Percentiles rank a stretch among this genome's conserved stretches.
phyloP scores from a whole-genome alignment of 1,140 invertebrate genomes.

The Delia radicum region DNA sequence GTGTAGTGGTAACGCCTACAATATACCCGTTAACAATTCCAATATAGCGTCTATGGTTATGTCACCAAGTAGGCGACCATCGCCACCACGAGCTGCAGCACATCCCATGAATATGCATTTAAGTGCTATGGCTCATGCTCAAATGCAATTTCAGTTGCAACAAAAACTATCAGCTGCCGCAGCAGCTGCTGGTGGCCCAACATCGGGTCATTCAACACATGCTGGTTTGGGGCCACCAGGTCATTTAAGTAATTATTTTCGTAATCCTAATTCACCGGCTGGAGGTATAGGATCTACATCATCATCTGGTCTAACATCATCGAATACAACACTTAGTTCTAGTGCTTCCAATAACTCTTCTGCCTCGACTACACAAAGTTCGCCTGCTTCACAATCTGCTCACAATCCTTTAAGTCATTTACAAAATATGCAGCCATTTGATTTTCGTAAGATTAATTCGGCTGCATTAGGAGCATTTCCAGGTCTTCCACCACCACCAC shows the following conservation, averaged over 20 bases:
- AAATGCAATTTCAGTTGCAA: slow-evolving; percentile 60
- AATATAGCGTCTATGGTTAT: slow-evolving; percentile 58
- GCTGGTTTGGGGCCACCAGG: slow-evolving; percentile 37
- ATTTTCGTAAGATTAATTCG: slow-evolving; percentile 77
- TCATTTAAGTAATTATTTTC: slow-evolving; percentile 57
- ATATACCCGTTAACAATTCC: not conserved
- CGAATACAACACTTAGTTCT: not conserved
- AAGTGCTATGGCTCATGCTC: slow-evolving; percentile 59
- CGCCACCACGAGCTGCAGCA: slow-evolving; percentile 57
- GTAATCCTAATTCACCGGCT: slow-evolving; percentile 35
- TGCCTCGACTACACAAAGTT: slow-evolving; percentile 48
- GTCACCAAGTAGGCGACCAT: slow-evolving; percentile 67
- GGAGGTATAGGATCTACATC: slow-evolving; percentile 5
- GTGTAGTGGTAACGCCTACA: slow-evolving; percentile 1
- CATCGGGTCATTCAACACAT: slow-evolving; percentile 21
- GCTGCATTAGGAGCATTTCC: slow-evolving; percentile 54
- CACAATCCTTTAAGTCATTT: slow-evolving; percentile 80
- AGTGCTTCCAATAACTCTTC: slow-evolving; percentile 25
- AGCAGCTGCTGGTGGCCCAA: slow-evolving; percentile 39
- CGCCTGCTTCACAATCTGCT: slow-evolving; percentile 54
- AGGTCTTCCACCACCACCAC: slow-evolving; percentile 29
- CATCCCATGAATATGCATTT: slow-evolving; percentile 47
- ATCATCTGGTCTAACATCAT: not conserved
- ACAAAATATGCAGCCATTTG: slow-evolving; percentile 94
- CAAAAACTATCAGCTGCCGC: slow-evolving; percentile 57